Conservation (phyloP, 1,140 invertebrate genomes). For the Chelonus insularis region DNA sequence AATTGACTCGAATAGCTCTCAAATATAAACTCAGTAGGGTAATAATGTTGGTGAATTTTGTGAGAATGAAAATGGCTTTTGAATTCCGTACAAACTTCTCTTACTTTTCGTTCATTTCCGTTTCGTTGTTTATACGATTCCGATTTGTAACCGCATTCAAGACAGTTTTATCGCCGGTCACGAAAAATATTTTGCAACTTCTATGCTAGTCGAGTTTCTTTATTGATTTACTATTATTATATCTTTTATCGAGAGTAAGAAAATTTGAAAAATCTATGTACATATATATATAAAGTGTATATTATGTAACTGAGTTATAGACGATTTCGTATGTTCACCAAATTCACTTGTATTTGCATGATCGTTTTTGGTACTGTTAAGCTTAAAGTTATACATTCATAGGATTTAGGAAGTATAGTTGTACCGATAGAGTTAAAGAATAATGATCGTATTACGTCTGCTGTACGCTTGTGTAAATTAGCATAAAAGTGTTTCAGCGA, state of each 20-base stretch:
- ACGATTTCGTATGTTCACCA: too few species aligned
- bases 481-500: slow-evolving; percentile 14
- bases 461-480: background rate
- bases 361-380: too few species aligned
- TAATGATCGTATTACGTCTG: slow-evolving; percentile 3
- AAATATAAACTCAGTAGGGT: background rate
- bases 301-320: too few species aligned
- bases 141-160: background rate
- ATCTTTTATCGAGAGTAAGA: too few species aligned
- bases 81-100: background rate
- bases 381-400: background rate
- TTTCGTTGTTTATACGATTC: background rate
- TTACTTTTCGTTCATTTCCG: background rate
- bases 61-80: background rate
- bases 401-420: too few species aligned
- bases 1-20: background rate
- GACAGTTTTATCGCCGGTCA: slow-evolving; percentile 2
- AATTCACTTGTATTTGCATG: too few species aligned
- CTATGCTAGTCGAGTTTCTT: too few species aligned
- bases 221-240: too few species aligned
- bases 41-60: background rate
- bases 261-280: too few species aligned
- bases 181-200: background rate
- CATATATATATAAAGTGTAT: too few species aligned
- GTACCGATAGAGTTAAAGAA: background rate